Conservation (phyloP, 2,888 invertebrate genomes). For the Philereme transversata region DNA sequence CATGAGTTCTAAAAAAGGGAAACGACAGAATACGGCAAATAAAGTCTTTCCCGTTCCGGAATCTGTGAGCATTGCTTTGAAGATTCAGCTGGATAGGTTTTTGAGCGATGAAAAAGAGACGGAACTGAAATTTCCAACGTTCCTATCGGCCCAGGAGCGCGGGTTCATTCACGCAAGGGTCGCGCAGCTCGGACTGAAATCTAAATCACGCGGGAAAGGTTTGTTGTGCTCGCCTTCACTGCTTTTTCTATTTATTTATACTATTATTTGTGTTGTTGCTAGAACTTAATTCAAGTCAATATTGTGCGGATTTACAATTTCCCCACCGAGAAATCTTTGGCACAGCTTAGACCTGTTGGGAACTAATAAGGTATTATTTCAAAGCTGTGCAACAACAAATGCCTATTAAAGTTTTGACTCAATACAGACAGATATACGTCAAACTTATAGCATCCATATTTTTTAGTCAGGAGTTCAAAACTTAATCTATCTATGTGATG, state of each 20-base stretch:
- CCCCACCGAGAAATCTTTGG: no score
- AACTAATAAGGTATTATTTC: no score
- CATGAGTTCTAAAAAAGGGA: slow-evolving; percentile 77
- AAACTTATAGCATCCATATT: no score
- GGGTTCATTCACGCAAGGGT: slow-evolving; percentile 91
- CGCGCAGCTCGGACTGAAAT: slow-evolving; percentile 87
- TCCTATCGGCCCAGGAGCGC: slow-evolving; percentile 90
- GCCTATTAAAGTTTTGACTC: no score
- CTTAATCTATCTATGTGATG: background rate
- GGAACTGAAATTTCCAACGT: slow-evolving; percentile 87
- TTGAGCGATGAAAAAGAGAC: slow-evolving; percentile 76
- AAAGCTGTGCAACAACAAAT: no score
- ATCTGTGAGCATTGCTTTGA: slow-evolving; percentile 78
- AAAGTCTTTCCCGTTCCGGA: slow-evolving; percentile 79
- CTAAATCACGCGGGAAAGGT: slow-evolving; percentile 93
- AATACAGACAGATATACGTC: no score
- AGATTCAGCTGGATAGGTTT: slow-evolving; percentile 78
- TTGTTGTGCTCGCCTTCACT: slow-evolving; percentile 26
- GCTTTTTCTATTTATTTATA: background rate
- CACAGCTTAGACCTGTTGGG: no score
- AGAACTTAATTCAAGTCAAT: no score
- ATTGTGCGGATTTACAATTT: no score
- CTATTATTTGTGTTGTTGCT: no score
- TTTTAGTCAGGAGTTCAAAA: no score
- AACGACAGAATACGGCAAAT: slow-evolving; percentile 60